Evolutionary conservation across 1,140 invertebrate genomes (phyloP).

Genomic region (Cherax quadricarinatus): DNA sequence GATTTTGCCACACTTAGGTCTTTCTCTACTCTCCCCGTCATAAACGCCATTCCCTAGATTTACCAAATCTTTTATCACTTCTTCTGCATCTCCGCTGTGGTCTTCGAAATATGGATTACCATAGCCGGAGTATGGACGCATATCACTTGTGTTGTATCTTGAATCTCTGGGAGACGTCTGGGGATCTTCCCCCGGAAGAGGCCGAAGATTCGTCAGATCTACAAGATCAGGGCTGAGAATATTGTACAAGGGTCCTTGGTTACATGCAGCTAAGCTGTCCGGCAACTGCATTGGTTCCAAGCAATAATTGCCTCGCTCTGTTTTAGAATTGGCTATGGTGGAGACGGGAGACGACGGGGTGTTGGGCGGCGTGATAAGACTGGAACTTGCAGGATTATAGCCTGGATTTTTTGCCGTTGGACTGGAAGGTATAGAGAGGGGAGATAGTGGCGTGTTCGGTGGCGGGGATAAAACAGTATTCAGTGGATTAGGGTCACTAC

Average conservation of each 20-base stretch:
- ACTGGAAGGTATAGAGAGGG: background rate
- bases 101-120: background rate
- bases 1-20: background rate
- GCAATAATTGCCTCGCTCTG: background rate
- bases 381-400: background rate
- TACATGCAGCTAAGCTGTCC: background rate
- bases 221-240: slow-evolving; percentile 30
- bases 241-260: slow-evolving; percentile 14
- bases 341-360: background rate
- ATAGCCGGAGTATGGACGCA: background rate
- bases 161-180: background rate
- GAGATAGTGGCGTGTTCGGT: background rate
- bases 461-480: background rate
- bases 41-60: slow-evolving; percentile 20
- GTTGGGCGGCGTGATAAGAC: background rate
- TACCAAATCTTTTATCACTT: slow-evolving; percentile 22
- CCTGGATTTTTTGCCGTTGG: background rate
- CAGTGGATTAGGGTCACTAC: background rate
- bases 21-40: background rate
- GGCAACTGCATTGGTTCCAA: background rate
- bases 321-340: background rate
- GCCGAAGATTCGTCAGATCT: slow-evolving; percentile 22
- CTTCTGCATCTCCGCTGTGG: background rate
- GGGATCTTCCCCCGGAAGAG: background rate
- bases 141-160: background rate